phyloP scores from a whole-genome alignment of 2,797 vertebrate species.

The Sus cebifrons region DNA sequence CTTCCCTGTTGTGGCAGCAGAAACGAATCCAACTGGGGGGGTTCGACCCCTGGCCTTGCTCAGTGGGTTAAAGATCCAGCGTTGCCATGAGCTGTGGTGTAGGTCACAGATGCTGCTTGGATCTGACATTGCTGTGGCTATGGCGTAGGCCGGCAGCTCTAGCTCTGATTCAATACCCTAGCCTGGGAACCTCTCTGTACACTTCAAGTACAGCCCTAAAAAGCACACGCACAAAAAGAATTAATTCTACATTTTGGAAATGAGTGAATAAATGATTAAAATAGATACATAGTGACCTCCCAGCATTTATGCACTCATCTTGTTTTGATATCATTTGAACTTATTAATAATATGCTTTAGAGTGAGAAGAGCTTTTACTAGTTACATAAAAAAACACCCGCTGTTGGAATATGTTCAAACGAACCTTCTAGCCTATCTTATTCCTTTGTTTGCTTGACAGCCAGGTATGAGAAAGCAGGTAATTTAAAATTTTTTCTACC shows the following conservation, averaged over 20 bases:
- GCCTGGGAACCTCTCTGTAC: too few relatives aligned
- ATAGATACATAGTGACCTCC: neutral
- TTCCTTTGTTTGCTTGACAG: neutral
- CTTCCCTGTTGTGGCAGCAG: too few relatives aligned
- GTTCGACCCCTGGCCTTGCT: too few relatives aligned
- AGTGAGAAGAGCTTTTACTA: neutral
- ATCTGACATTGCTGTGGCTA: too few relatives aligned
- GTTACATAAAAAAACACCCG: neutral
- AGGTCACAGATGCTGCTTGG: too few relatives aligned
- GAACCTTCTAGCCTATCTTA: neutral
- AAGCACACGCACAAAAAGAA: neutral
- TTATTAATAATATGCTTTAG: neutral
- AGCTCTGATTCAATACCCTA: too few relatives aligned
- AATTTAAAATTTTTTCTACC: neutral
- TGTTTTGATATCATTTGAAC: neutral
- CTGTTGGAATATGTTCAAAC: neutral
- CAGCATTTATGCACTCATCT: neutral
- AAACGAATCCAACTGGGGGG: too few relatives aligned
- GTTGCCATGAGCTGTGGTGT: too few relatives aligned
- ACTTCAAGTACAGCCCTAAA: too few relatives aligned
- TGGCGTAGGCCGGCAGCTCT: too few relatives aligned
- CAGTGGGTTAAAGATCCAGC: too few relatives aligned
- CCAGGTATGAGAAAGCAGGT: neutral
- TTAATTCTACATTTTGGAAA: neutral
- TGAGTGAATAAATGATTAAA: neutral